Evolutionary conservation across 1,140 invertebrate species (phyloP).

Genomic region (Anoplolepis gracilipes): DNA sequence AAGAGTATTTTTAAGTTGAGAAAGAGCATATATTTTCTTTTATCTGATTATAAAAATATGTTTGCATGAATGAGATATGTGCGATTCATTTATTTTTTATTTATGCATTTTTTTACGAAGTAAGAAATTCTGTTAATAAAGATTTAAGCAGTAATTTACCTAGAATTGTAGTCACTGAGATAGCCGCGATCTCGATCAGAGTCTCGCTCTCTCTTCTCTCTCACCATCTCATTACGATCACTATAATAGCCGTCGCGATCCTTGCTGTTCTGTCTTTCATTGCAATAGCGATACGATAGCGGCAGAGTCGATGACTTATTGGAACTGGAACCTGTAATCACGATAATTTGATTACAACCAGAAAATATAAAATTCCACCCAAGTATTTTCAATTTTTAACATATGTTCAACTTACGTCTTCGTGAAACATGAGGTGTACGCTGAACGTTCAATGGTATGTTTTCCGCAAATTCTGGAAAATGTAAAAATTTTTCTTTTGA

Average conservation of each 20-base stretch:
- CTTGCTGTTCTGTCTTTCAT: conserved; percentile 87
- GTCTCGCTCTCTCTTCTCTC: conserved; percentile 89
- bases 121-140: conserved; percentile 8
- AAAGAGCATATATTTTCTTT: neutral
- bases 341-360: neutral
- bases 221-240: conserved; percentile 93
- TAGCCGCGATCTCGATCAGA: conserved; percentile 91
- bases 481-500: neutral
- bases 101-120: neutral
- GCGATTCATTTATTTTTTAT: neutral
- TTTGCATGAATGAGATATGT: neutral
- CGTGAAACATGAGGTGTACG: conserved; percentile 93
- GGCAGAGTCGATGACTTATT: conserved; percentile 93
- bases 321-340: conserved; percentile 81
- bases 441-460: conserved; percentile 92
- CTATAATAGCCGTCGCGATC: conserved; percentile 94
- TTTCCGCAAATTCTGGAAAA: conserved; percentile 93
- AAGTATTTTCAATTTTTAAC: neutral
- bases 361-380: neutral
- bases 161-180: conserved; percentile 94
- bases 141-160: conserved; percentile 84
- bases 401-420: conserved; percentile 89
- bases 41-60: neutral
- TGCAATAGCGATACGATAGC: conserved; percentile 86
- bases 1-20: neutral